A percentile compares a stretch with the other conserved stretches of the same genome.
phyloP scores from a whole-genome alignment of 2,113 vertebrate genomes.

The Actenoides hombroni region DNA sequence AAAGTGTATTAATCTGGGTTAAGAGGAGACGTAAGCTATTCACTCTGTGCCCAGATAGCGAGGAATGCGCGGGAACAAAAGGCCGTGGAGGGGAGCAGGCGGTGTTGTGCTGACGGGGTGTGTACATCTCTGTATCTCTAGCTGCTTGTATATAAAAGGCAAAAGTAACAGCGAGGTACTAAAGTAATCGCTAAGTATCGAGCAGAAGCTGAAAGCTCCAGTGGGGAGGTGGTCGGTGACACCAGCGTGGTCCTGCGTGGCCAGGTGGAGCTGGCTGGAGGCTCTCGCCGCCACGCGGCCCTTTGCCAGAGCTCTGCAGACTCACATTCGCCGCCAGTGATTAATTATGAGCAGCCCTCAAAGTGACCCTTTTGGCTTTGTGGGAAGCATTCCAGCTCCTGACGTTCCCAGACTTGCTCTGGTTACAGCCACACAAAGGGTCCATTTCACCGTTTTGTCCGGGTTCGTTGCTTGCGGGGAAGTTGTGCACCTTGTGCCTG shows the following conservation, averaged over 20 bases:
- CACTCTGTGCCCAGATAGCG: not conserved
- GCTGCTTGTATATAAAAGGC: not conserved
- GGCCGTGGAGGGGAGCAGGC: not conserved
- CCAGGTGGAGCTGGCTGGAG: not conserved
- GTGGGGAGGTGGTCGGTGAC: not conserved
- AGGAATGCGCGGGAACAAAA: not conserved
- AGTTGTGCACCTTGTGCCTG: not conserved
- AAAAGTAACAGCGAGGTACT: rapidly evolving
- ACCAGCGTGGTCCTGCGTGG: not conserved
- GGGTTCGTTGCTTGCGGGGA: not conserved
- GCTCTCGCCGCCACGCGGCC: not conserved
- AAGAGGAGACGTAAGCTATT: not conserved
- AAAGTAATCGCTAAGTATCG: not conserved
- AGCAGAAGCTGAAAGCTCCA: not conserved
- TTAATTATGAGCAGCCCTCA: not conserved
- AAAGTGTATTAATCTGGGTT: not conserved
- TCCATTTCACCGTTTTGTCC: not conserved
- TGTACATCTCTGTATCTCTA: not conserved
- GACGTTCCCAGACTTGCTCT: not conserved
- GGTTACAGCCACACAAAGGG: not conserved
- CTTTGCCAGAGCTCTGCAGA: not conserved
- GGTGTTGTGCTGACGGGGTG: rapidly evolving
- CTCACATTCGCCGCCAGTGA: not conserved
- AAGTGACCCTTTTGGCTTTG: not conserved
- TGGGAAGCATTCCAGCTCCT: not conserved